A percentile compares a stretch with the other conserved stretches of the same genome.
Conservation (phyloP, 1,140 invertebrate species). For the Sweltsa coloradensis region DNA sequence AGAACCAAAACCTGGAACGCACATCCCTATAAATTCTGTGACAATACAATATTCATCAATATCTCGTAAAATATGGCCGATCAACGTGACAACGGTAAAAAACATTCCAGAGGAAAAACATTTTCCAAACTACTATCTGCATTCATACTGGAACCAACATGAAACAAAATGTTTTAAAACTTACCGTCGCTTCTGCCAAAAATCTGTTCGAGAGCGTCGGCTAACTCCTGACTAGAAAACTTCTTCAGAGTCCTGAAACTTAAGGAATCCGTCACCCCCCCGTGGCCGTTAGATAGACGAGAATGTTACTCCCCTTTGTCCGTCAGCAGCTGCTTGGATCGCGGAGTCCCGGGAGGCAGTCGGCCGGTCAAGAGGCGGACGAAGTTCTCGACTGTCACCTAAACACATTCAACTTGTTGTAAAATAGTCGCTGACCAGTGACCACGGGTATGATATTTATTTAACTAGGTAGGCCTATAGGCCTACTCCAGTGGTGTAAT, state of each 20-base stretch:
- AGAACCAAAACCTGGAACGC: too few relatives aligned
- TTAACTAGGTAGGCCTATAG: too few relatives aligned
- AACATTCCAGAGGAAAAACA: too few relatives aligned
- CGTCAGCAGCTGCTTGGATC: constrained; percentile 89
- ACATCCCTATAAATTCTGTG: too few relatives aligned
- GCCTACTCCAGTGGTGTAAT: too few relatives aligned
- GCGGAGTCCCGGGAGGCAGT: constrained; percentile 77
- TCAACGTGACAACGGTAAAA: too few relatives aligned
- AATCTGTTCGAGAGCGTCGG: constrained; percentile 97
- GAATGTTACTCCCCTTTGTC: constrained; percentile 95
- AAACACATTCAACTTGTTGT: neutral
- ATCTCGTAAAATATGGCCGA: too few relatives aligned
- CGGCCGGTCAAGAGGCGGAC: constrained; percentile 89
- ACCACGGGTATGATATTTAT: too few relatives aligned
- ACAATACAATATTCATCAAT: too few relatives aligned
- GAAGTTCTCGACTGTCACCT: constrained; percentile 97
- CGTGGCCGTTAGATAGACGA: constrained; percentile 95
- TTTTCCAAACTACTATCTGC: too few relatives aligned
- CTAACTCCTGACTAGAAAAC: constrained; percentile 95
- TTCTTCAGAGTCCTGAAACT: constrained; percentile 99
- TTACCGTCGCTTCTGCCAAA: constrained; percentile 91
- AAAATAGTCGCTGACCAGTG: too few relatives aligned
- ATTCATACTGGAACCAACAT: constrained; percentile 5
- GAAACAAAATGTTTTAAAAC: neutral
- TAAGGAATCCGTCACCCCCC: constrained; percentile 96